phyloP scores from a whole-genome alignment of 2,113 vertebrate species.

The Micronisus gabar region DNA sequence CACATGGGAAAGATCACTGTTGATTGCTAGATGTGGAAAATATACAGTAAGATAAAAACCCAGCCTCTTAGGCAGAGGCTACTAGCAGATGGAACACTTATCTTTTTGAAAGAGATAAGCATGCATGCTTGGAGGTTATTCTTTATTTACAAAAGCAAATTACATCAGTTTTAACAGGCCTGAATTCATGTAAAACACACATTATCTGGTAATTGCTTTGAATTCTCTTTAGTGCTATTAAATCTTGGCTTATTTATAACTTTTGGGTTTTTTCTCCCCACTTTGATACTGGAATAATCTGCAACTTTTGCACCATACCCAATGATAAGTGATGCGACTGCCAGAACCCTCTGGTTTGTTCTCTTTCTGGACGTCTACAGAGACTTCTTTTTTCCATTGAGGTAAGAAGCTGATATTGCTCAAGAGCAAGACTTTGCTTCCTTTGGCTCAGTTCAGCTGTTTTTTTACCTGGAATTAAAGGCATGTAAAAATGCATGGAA shows the following conservation, averaged over 20 bases:
- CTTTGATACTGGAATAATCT: neutral
- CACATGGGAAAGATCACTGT: neutral
- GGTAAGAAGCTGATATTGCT: neutral
- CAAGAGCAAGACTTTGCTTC: neutral
- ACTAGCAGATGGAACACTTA: constrained; percentile 48
- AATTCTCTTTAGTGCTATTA: neutral
- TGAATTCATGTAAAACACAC: constrained; percentile 47
- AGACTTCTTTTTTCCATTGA: neutral
- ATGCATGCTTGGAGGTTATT: constrained; percentile 20
- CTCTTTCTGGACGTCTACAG: neutral
- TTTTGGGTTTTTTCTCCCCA: neutral
- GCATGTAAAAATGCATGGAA: neutral
- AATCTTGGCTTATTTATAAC: neutral
- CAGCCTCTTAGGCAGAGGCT: neutral
- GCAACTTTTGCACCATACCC: neutral
- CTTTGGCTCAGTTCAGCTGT: neutral
- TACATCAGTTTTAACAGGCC: constrained; percentile 56
- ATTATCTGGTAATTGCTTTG: constrained; percentile 30
- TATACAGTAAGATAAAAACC: neutral
- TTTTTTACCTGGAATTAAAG: neutral
- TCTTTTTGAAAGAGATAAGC: constrained; percentile 63
- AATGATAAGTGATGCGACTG: neutral
- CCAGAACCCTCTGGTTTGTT: neutral
- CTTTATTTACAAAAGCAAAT: constrained; percentile 69
- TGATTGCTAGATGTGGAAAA: constrained; percentile 23